These are phyloP conservation scores for Myotis yumanensis DNA, from an alignment of 2,113 vertebrate species.

Conservation along the genomic window DNA sequence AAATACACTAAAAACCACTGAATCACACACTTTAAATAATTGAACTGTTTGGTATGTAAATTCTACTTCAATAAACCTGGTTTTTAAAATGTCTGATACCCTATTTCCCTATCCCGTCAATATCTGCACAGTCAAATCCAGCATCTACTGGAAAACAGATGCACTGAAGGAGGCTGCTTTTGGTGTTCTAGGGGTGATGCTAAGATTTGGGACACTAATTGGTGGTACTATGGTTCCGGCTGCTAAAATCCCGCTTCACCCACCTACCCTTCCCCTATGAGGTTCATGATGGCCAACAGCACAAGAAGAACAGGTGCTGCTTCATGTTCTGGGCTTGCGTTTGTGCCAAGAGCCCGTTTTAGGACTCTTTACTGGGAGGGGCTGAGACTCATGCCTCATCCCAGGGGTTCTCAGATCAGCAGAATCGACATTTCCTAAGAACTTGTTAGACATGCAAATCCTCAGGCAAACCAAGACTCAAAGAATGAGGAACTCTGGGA, in stretches of 20 bases:
- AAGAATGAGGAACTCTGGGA: not conserved
- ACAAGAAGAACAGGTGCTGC: not conserved
- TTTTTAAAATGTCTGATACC: not conserved
- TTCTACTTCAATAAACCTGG: not conserved
- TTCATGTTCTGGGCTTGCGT: not conserved
- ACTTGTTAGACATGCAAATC: not conserved
- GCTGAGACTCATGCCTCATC: not conserved
- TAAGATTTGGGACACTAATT: not conserved
- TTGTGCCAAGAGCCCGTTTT: not conserved
- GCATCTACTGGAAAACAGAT: not conserved
- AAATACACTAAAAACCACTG: not conserved
- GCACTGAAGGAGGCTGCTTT: not conserved
- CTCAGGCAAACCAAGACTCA: not conserved
- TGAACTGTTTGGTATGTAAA: not conserved
- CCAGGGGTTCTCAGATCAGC: not conserved
- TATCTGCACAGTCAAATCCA: not conserved
- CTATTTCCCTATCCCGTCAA: not conserved
- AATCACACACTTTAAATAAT: not conserved
- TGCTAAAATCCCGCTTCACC: not conserved
- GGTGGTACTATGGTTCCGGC: too few relatives aligned
- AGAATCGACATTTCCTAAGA: not conserved
- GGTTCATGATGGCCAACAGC: not conserved
- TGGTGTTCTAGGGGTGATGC: not conserved
- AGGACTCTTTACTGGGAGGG: not conserved
- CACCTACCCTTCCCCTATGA: not conserved